A percentile compares a stretch with the other conserved stretches of the same genome.
Conservation (phyloP, 2,888 invertebrate genomes). For the Pharmacophagus antenor region DNA sequence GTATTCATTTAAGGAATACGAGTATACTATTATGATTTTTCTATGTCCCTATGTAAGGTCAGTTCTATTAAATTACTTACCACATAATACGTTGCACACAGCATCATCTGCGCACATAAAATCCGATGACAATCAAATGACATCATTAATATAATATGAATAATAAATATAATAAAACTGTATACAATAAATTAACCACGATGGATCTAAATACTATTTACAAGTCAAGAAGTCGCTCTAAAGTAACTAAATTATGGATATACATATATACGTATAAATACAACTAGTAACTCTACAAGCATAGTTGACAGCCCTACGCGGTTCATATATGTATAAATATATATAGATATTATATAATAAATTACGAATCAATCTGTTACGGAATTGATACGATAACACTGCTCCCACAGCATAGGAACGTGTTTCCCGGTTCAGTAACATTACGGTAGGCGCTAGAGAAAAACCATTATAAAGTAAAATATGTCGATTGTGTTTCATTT, state of each 20-base stretch:
- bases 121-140: too few relatives aligned
- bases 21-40: too few relatives aligned
- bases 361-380: conserved; percentile 33
- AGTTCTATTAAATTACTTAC: too few relatives aligned
- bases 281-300: conserved; percentile 1
- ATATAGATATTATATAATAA: conserved; percentile 28
- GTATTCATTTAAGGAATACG: too few relatives aligned
- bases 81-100: too few relatives aligned
- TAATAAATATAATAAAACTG: conserved; percentile 2
- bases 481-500: conserved; percentile 29
- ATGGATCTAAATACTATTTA: conserved; percentile 4
- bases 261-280: conserved; percentile 13
- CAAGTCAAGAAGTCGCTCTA: background rate
- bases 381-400: conserved; percentile 12
- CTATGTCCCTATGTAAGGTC: too few relatives aligned
- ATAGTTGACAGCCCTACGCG: conserved; percentile 4
- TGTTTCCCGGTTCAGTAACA: conserved; percentile 20
- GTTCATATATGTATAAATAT: conserved; percentile 1
- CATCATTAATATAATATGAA: background rate
- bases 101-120: too few relatives aligned
- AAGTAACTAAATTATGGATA: conserved; percentile 11
- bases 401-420: conserved; percentile 15
- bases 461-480: conserved; percentile 22
- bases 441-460: conserved; percentile 13
- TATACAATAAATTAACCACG: conserved; percentile 4